These are phyloP conservation scores for Mylabris phalerata DNA, from an alignment of 1,140 invertebrate genomes.

Conservation along the genomic window DNA sequence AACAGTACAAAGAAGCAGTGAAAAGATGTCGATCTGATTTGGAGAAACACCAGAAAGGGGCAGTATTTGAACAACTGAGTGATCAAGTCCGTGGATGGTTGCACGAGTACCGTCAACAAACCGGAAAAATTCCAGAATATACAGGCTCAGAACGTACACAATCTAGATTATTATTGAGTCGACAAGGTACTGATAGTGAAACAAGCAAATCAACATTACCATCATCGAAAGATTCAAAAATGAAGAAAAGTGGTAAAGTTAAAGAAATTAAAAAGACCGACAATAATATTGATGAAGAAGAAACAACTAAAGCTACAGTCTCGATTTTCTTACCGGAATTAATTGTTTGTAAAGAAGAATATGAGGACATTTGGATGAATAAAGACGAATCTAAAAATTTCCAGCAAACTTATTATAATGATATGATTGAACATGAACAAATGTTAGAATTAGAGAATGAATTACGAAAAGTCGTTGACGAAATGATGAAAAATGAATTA, in stretches of 20 bases:
- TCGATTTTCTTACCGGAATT: conserved; percentile 54
- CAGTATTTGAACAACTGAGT: conserved; percentile 73
- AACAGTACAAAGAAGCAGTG: conserved; percentile 55
- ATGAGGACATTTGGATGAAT: conserved; percentile 72
- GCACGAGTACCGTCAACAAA: conserved; percentile 65
- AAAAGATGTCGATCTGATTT: conserved; percentile 53
- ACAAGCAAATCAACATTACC: conserved; percentile 67
- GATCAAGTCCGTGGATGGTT: conserved; percentile 83
- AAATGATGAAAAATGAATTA: conserved; percentile 76
- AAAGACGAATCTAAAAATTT: conserved; percentile 62
- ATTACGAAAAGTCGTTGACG: conserved; percentile 75
- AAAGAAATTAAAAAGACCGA: conserved; percentile 45
- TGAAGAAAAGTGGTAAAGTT: conserved; percentile 59
- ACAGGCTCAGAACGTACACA: conserved; percentile 86
- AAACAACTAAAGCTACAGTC: conserved; percentile 47
- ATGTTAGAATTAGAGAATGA: conserved; percentile 76
- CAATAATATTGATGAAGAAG: conserved; percentile 50
- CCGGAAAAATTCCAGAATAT: conserved; percentile 84
- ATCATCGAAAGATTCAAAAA: conserved; percentile 71
- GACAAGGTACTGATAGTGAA: conserved; percentile 66
- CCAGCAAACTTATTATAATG: conserved; percentile 64
- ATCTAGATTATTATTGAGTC: conserved; percentile 72
- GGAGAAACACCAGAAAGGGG: conserved; percentile 53
- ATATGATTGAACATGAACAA: conserved; percentile 79
- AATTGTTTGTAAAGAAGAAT: conserved; percentile 55